Evolutionary conservation across 2,113 vertebrate species (phyloP), one percentile per base, ranked within the genome.

Genomic region (Oxygymnocypris stewartii): DNA sequence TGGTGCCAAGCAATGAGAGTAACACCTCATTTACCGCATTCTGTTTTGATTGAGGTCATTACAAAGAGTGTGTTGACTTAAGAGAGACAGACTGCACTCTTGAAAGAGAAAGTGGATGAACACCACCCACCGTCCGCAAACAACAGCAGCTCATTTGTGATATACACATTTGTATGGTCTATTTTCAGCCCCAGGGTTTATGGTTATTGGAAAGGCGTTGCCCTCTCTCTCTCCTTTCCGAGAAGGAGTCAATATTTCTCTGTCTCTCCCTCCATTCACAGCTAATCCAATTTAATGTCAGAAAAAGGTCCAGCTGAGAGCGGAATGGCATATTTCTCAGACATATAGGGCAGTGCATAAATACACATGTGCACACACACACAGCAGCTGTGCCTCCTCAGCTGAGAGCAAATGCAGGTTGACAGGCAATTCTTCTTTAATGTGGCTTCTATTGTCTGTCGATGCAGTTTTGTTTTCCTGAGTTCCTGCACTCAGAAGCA

Each of bases 181-280:
- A 95, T 94, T 94, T 95, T 93, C 92, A 93, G 93, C 93, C 91
- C 91, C 90, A 91, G 93, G 93, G 93, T 95, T 95, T 94, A 94
- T 94, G 94, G 94, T 95, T 94, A 94, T 95, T 95, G 94, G 93
- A 94, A 94, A 95, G 94, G 93, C 94, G 92, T 94, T 92, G 93
- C 93, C 92, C 92, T 93, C 92, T 94, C 92, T 94, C 92, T 90
- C 92, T 94, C 90, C 93, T 88, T 89, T 95, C 94, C 94, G 94
- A 95, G 94, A 95, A 94, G 93, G 90, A 94, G 94, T 95, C 94
- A 93, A 95, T 95, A 95, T 94, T 94, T 94, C 94, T 95, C 92
- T 92, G 92, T 93, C 94, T 93, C 93, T 91, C 92, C 94, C 92
- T 82, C 86, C 77, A 85, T 90, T 85, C 86, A 86, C 84, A 82